phyloP scores from a whole-genome alignment of 2,113 vertebrate species.

The Paracanthobrama guichenoti region DNA sequence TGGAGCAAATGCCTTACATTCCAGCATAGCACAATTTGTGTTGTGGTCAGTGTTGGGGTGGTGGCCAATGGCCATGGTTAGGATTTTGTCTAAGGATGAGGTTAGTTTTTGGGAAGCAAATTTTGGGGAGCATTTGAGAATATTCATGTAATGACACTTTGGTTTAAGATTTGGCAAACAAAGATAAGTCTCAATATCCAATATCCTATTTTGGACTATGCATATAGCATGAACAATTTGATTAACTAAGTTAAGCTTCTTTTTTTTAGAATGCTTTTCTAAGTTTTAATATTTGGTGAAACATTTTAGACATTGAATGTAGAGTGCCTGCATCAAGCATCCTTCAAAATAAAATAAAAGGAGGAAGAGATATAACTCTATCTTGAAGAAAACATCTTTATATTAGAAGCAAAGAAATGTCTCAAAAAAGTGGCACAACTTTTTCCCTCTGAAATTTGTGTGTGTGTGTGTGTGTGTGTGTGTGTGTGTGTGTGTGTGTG shows the following conservation, averaged over 20 bases:
- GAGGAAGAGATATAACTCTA: background rate
- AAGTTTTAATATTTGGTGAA: background rate
- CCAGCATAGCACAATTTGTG: background rate
- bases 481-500: no score
- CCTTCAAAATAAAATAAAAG: background rate
- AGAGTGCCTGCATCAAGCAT: background rate
- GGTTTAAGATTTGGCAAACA: background rate
- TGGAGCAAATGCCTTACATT: background rate
- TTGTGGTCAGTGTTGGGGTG: conserved; percentile 4
- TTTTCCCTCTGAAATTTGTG: background rate
- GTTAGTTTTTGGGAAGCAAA: background rate
- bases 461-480: no score
- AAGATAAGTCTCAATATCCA: background rate
- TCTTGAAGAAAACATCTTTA: background rate
- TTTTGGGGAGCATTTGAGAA: background rate
- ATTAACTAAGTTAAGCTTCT: background rate
- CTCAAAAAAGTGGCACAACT: background rate
- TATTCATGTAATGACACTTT: background rate
- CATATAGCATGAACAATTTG: background rate
- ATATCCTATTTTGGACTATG: background rate
- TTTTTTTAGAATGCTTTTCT: background rate
- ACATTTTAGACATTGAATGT: background rate
- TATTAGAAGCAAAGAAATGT: background rate
- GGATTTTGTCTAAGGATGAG: conserved; percentile 11
- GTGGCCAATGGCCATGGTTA: background rate